Evolutionary conservation across 2,888 invertebrate genomes (phyloP), one percentile per base, ranked within the genome.

Genomic region (Scaptomyza tumidula): DNA sequence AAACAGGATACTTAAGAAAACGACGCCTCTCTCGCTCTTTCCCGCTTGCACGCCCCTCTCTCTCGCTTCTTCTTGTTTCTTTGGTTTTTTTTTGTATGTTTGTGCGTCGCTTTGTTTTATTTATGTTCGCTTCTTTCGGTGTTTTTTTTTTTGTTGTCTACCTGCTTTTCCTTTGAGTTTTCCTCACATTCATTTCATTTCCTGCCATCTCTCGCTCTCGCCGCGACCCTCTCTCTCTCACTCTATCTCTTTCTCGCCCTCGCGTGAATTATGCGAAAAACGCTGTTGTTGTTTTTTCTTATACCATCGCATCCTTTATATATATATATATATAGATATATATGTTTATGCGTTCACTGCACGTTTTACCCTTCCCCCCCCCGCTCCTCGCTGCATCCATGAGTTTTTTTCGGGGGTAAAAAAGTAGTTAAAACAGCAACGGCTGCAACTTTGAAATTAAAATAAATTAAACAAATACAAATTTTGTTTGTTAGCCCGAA

Each of bases 401-500:
- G 35, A 37, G 14, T 39, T 39, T 39, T 41, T 14, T n/a, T n/a
- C n/a, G n/a, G n/a, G 39, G 2, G 5, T 2, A 39, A 50, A 56
- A 66, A 66, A 54, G 35, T 55, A 45, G 35, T n/a, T 37, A 60
- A 67, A 81, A 67, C 61, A 59, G 66, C 84, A 70, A 71, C 81
- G 68, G 85, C 85, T 71, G 81, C 79, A 81, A 86, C 69, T 88
- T 86, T 61, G 65, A 83, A 83, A 88, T 83, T 88, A 83, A 83
- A 83, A 83, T 88, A 83, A 83, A 83, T 88, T 83, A 83, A 83
- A 88, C 88, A 83, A 83, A 83, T 88, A 83, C 86, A 29, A 6
- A 88, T 83, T 19, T 19, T 49, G 14, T 49, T 24, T 27, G 24
- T 49, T 48, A 10, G 63, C 24, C 13, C 24, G 37, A 80, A 82